phyloP scores from a whole-genome alignment of 2,797 vertebrate species.

The Geotrypetes seraphini region DNA sequence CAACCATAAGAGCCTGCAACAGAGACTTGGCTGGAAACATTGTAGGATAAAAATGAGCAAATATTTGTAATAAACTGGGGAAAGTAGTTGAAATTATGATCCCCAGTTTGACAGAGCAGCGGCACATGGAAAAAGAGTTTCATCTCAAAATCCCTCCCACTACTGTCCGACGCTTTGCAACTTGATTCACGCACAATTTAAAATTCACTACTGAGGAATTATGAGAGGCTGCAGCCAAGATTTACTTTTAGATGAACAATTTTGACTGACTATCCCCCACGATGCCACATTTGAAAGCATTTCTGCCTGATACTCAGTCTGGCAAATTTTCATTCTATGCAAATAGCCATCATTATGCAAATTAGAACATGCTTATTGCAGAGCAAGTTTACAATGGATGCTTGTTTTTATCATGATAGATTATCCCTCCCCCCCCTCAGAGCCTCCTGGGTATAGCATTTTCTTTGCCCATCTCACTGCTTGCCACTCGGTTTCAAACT shows the following conservation, averaged over 20 bases:
- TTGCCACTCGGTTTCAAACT: too few relatives aligned
- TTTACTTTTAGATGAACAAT: conserved; percentile 52
- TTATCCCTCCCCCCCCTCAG: conserved; percentile 16
- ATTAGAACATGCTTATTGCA: conserved; percentile 28
- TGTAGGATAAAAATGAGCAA: too few relatives aligned
- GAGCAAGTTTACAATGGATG: conserved; percentile 28
- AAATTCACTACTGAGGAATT: conserved; percentile 18
- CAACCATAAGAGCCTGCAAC: too few relatives aligned
- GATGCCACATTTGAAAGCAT: conserved; percentile 31
- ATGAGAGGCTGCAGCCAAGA: conserved; percentile 39
- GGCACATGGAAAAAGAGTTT: too few relatives aligned
- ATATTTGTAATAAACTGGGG: too few relatives aligned
- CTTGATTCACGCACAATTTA: conserved; percentile 19
- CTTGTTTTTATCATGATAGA: conserved; percentile 41
- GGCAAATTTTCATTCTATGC: conserved; percentile 41
- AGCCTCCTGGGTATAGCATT: background rate
- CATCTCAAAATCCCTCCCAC: too few relatives aligned
- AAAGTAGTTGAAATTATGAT: too few relatives aligned
- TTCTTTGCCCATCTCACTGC: conserved; percentile 1
- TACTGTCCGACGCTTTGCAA: conserved; percentile 8
- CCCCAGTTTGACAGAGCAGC: too few relatives aligned
- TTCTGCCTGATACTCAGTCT: conserved; percentile 37
- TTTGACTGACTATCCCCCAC: conserved; percentile 44
- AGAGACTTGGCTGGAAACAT: too few relatives aligned
- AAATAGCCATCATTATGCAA: conserved; percentile 51